Evolutionary conservation across 1,140 invertebrate genomes (phyloP).

Genomic region (Lepidurus couesii): DNA sequence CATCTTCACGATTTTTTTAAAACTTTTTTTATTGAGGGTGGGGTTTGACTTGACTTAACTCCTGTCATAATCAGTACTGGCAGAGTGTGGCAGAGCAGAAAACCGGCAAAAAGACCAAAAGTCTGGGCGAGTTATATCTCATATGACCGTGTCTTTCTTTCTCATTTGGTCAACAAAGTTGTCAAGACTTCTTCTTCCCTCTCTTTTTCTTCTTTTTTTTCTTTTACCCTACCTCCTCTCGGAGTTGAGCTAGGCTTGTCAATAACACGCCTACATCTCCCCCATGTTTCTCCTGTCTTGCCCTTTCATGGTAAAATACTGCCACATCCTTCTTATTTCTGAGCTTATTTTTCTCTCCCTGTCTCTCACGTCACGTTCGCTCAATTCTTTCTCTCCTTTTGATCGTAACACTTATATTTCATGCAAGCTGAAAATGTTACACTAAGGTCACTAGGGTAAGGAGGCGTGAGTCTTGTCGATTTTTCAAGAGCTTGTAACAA

Average conservation of each 20-base stretch:
- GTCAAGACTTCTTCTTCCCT: neutral
- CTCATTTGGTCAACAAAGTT: constrained; percentile 1
- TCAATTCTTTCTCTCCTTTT: neutral
- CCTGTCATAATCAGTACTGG: neutral
- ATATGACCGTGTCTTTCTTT: neutral
- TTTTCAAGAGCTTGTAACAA: too few species aligned
- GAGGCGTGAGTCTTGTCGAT: too few species aligned
- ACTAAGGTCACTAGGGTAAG: too few species aligned
- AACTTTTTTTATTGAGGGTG: neutral
- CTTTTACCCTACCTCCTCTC: neutral
- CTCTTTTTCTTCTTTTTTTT: neutral
- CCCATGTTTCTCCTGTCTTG: neutral
- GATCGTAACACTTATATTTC: too few species aligned
- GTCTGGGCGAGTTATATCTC: neutral
- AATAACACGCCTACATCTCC: neutral
- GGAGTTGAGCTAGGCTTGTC: neutral
- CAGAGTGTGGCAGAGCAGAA: neutral
- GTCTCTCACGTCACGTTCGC: neutral
- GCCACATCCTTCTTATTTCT: neutral
- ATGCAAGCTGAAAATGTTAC: too few species aligned
- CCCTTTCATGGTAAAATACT: neutral
- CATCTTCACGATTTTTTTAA: too few species aligned
- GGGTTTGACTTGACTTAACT: neutral
- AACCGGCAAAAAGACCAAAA: neutral
- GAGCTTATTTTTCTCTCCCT: neutral